Base-by-base conservation (phyloP, 2,888 invertebrate genomes). In the Catocala sponsa region DNA sequence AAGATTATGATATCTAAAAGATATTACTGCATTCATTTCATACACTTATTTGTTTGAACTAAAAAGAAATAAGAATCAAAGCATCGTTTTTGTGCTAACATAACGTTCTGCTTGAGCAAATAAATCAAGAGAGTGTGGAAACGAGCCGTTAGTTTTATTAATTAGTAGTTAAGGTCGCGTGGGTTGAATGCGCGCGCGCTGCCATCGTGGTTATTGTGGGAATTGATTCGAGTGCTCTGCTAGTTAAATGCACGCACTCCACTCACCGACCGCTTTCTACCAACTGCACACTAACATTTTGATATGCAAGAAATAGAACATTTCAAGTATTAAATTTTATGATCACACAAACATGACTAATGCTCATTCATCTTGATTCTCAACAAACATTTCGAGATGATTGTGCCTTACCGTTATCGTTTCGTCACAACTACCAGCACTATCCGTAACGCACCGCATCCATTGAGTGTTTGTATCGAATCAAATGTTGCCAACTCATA, bases 101-200 rank as follows among this genome's bases (percentile, higher is more conserved):
- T 73, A 81, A 78, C 71, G 84, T 87, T 86, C 72, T 79, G 83
- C 82, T 79, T 79, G 81, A 78, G 69, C 80, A 81, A 85, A 84
- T 80, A 84, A 86, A 85, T 87, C 83, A 85, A 77, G 83, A 84
- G 81, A 84, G 86, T 84, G 85, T 88, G 81, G 84, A 85, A 87
- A 85, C 81, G 68, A 77, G 76, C 87, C 84, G 91, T 90, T 90
- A 87, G 84, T 73, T 82, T 85, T 85, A 90, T 86, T 90, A 90
- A 91, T 91, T 89, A 88, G 87, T 84, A 86, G 85, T 81, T 86
- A 84, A 84, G 87, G 79, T 81, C 74, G 87, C 78, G 88, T 89
- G 84, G 90, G 89, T 86, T 83, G 84, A 85, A 75, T 84, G 88
- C 84, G 87, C 85, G 83, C 79, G 84, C 86, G 85, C 83, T 73